Conservation (phyloP, 1,140 invertebrate species). For the Coenobita brevimanus region DNA sequence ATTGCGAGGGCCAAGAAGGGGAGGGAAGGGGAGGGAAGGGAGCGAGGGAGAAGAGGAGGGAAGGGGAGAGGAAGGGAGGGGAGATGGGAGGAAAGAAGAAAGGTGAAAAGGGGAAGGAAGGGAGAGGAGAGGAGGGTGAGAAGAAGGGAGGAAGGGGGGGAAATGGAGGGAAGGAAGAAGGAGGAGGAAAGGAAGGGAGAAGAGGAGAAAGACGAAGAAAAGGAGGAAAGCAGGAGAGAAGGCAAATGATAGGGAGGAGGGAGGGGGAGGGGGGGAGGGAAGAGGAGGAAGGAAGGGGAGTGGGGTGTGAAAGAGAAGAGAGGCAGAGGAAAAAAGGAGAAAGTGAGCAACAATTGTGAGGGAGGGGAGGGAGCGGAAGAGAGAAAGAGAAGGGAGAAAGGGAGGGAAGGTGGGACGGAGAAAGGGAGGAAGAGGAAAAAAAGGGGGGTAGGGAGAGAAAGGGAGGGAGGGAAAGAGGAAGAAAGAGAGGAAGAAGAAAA, state of each 20-base stretch:
- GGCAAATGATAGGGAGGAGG: background rate
- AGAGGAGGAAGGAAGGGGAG: background rate
- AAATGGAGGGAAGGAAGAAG: too few species aligned
- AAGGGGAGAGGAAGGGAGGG: background rate
- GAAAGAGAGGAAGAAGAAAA: background rate
- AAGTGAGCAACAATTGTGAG: background rate
- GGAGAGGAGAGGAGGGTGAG: background rate
- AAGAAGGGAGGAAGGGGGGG: background rate
- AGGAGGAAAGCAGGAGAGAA: background rate
- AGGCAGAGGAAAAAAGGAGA: background rate
- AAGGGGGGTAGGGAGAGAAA: background rate
- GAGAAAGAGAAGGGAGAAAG: background rate
- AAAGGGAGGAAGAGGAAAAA: background rate
- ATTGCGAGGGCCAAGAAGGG: background rate
- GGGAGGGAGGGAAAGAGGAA: background rate
- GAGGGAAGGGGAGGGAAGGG: background rate
- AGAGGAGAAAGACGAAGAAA: too few species aligned
- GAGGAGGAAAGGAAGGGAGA: too few species aligned
- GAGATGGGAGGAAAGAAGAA: background rate
- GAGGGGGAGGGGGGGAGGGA: background rate
- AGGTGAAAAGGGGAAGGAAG: too few species aligned
- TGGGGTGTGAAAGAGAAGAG: background rate
- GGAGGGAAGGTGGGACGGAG: background rate
- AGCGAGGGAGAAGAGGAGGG: background rate
- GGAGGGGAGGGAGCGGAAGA: background rate